Evolutionary conservation across 2,888 invertebrate genomes (phyloP).

Genomic region (Caenorhabditis panamensis): DNA sequence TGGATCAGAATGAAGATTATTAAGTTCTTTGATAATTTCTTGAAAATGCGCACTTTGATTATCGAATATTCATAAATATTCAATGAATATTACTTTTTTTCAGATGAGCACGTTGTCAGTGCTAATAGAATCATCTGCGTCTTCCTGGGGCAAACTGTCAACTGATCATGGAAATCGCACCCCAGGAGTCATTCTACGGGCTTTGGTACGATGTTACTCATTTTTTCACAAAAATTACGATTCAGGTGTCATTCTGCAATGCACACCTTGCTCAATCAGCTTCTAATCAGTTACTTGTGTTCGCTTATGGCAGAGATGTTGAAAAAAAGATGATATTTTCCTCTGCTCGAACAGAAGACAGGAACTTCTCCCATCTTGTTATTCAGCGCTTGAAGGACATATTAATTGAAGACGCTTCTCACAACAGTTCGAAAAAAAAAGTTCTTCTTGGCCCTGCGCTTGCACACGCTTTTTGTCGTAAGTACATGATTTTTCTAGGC

Average conservation of each 20-base stretch:
- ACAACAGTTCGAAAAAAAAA: constrained; percentile 28
- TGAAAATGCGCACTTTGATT: not conserved
- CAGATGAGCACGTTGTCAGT: constrained; percentile 67
- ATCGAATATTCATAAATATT: no score
- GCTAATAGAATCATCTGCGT: constrained; percentile 62
- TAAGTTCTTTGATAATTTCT: no score
- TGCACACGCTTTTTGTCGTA: constrained; percentile 69
- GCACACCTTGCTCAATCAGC: constrained; percentile 65
- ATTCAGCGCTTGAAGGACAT: constrained; percentile 41
- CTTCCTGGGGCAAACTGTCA: constrained; percentile 67
- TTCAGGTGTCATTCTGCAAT: constrained; percentile 68
- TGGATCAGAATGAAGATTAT: no score
- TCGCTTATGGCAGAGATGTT: constrained; percentile 61
- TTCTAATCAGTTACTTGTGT: constrained; percentile 63
- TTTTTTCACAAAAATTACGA: not conserved
- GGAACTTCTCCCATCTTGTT: constrained; percentile 58
- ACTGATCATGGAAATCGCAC: constrained; percentile 53
- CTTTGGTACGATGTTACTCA: constrained; percentile 38
- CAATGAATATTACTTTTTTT: no score
- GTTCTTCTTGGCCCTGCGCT: constrained; percentile 63
- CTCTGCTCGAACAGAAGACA: constrained; percentile 48
- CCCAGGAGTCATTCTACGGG: constrained; percentile 56
- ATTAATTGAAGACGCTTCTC: constrained; percentile 29
- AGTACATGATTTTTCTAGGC: constrained; percentile 15
- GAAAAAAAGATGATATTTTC: constrained; percentile 63